phyloP scores from a whole-genome alignment of 2,888 invertebrate species.

The Sisyra terminalis region DNA sequence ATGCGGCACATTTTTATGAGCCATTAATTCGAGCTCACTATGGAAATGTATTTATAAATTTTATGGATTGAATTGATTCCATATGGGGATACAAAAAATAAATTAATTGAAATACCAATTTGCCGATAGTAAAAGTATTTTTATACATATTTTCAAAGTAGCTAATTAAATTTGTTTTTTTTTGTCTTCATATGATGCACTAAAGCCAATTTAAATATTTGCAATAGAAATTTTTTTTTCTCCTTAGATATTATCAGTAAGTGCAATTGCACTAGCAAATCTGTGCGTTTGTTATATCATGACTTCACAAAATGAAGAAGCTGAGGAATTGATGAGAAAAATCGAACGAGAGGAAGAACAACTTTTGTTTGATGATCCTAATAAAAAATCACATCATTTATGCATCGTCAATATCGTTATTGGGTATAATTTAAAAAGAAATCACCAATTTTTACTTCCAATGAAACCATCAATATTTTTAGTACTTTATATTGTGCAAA shows the following conservation, averaged over 20 bases:
- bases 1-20: constrained; percentile 95
- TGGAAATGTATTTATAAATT: constrained; percentile 44
- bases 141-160: constrained; percentile 3
- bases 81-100: no score
- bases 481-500: constrained; percentile 94
- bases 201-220: constrained; percentile 1
- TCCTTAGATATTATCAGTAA: constrained; percentile 69
- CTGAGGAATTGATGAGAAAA: constrained; percentile 95
- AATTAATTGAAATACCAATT: neutral
- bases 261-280: constrained; percentile 96
- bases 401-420: constrained; percentile 98
- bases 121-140: constrained; percentile 3
- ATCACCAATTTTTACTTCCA: neutral
- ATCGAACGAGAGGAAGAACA: constrained; percentile 97
- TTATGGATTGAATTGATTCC: neutral
- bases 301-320: constrained; percentile 97
- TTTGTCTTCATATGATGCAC: neutral
- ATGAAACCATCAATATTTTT: constrained; percentile 14
- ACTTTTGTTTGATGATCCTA: constrained; percentile 79
- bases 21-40: constrained; percentile 92
- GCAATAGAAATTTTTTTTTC: neutral
- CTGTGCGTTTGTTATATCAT: constrained; percentile 98
- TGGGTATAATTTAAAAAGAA: constrained; percentile 36
- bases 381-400: constrained; percentile 85
- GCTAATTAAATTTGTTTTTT: constrained; percentile 3